phyloP scores from a whole-genome alignment of 2,797 vertebrate genomes.

The Cheirogaleus major region DNA sequence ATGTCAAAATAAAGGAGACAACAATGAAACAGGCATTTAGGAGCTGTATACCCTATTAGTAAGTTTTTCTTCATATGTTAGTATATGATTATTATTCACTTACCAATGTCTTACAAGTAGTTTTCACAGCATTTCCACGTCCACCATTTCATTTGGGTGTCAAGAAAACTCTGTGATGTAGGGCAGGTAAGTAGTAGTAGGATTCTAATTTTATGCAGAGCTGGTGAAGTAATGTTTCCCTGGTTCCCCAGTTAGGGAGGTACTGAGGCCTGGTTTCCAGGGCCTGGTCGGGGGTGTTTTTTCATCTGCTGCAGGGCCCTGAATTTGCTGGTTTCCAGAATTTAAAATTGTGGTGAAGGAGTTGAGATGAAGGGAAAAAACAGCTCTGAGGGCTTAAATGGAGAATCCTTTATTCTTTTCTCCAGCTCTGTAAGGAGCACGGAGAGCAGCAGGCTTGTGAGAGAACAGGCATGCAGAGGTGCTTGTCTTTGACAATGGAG shows the following conservation, averaged over 20 bases:
- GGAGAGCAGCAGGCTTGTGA: not conserved
- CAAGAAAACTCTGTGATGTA: accelerated
- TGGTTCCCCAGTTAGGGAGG: not conserved
- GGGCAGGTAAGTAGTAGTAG: not conserved
- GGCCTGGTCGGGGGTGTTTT: not conserved
- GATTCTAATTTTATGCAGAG: not conserved
- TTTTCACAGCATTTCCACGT: not conserved
- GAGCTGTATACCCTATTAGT: not conserved
- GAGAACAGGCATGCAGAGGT: not conserved
- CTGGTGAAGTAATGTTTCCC: accelerated
- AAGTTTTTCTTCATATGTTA: not conserved
- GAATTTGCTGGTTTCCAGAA: not conserved
- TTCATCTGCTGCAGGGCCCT: not conserved
- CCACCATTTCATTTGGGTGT: not conserved
- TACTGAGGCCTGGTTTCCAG: not conserved
- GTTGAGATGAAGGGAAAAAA: not conserved
- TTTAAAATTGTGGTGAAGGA: not conserved
- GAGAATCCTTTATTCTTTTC: not conserved
- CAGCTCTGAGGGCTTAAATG: accelerated
- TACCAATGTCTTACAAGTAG: not conserved
- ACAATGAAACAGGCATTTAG: not conserved
- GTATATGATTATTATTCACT: not conserved
- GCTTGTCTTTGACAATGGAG: not conserved
- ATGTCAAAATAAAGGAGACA: not conserved
- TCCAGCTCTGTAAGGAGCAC: too few species aligned